These are phyloP conservation scores for Notocelia uddmanniana DNA, from an alignment of 2,888 invertebrate species.

Conservation along the genomic window DNA sequence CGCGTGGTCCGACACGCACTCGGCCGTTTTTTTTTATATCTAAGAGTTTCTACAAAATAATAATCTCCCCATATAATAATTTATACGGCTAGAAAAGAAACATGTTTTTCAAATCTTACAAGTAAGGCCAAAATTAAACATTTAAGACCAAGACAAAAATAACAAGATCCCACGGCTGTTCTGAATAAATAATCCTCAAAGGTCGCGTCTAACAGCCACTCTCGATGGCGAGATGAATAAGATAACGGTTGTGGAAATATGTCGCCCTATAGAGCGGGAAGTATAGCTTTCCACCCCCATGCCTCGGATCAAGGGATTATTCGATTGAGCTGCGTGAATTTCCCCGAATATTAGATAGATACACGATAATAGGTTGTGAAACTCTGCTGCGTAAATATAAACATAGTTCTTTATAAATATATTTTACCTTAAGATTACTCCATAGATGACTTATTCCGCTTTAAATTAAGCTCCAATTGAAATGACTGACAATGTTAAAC, in stretches of 20 bases:
- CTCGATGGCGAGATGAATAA: slow-evolving; percentile 31
- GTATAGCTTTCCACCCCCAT: slow-evolving; percentile 55
- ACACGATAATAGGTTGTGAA: not conserved
- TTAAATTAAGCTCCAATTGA: too few species aligned
- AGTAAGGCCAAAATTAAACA: slow-evolving; percentile 10
- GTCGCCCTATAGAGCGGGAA: slow-evolving; percentile 50
- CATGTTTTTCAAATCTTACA: not conserved
- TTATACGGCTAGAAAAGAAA: not conserved
- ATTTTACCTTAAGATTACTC: too few species aligned
- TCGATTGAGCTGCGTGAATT: slow-evolving; percentile 52
- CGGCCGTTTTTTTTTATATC: too few species aligned
- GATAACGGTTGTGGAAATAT: slow-evolving; percentile 34
- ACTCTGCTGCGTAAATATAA: not conserved
- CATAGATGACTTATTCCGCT: too few species aligned
- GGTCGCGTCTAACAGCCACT: slow-evolving; percentile 29
- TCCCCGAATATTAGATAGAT: slow-evolving; percentile 25
- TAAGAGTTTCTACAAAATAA: too few species aligned
- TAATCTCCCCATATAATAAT: too few species aligned
- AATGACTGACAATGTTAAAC: too few species aligned
- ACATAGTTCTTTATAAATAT: too few species aligned
- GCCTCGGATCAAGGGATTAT: slow-evolving; percentile 56
- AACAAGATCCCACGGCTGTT: slow-evolving; percentile 32
- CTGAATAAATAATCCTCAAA: slow-evolving; percentile 39
- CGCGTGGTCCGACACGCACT: too few species aligned
- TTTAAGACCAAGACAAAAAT: slow-evolving; percentile 5